Base-by-base conservation (phyloP, 2,888 invertebrate species). In the Aphodius sticticus region DNA sequence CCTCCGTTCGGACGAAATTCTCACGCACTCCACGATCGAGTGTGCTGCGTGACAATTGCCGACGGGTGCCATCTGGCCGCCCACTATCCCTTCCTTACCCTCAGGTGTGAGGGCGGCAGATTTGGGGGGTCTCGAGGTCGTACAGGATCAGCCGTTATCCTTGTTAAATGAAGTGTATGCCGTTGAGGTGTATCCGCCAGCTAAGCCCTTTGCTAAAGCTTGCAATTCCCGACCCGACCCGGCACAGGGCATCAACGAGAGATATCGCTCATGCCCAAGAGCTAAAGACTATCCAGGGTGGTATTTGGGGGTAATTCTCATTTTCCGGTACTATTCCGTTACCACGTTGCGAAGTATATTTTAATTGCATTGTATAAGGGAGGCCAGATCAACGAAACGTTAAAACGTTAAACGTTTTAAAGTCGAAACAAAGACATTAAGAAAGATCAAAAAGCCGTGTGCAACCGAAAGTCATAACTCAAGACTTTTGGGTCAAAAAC, bases 61-160 rank as follows among this genome's bases (percentile, higher is more conserved):
- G 77, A 16, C 77, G 79, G 77, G 79, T 35, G 79, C 76, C 78
- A 16, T 70, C 15, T 36, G 75, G 74, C 15, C 16, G 78, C 36
- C 26, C 72, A 53, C 53, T 53, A 53, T 53, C 53, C 53, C 9
- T 12, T 26, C 53, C 53, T 12, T 53, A 12, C 53, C 53, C 53
- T 53, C 53, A 53, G 53, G 53, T 53, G 53, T 53, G 16, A 36
- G 69, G 75, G 78, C 15, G 83, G 85, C 81, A 86, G 85, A 86
- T 87, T 87, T 88, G 89, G 89, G 89, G 89, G 89, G 88, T 89
- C 89, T 89, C 90, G 84, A 89, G 78, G 74, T 74, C 74, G 74
- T 74, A 53, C 37, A 74, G 89, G 91, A 90, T 91, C 91, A 91
- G 91, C 86, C 86, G 88, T 89, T 89, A 89, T 89, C 88, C 86